Evolutionary conservation across 2,113 vertebrate genomes (phyloP), one percentile per base, ranked within the genome.

Genomic region (Hypocryptadius cinnamomeus): DNA sequence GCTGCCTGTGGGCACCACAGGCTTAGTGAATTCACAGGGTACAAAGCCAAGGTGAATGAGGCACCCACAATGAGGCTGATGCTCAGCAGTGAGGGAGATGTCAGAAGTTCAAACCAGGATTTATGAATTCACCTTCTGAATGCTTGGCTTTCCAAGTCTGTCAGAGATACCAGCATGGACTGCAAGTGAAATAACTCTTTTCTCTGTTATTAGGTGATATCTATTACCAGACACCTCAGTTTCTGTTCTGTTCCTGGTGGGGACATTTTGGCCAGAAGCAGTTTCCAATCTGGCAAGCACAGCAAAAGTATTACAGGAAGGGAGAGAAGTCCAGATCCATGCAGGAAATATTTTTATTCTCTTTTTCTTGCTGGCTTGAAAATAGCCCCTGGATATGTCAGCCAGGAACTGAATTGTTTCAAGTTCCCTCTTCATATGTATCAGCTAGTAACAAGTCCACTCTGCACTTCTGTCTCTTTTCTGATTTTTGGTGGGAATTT

Each of bases 341-440:
- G 53, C 77, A 93, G 91, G 85, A 95, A 92, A 82, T 78, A 84
- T 82, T 95, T 96, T 92, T 91, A 56, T 89, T 92, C 81, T 92
- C 80, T 76, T 87, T 83, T 91, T 70, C 47, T 86, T 2, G 3
- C 31, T 77, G 42, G 25, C 74, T 92, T 92, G 91, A 93, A 87
- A 96, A 94, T 54, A 85, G 54, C 71, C 68, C 33, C 66, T 54
- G 47, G 63, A 9, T 82, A 57, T 40, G 39, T 88, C 60, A 83
- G 76, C 82, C 72, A 89, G 82, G 37, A 96, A 57, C 73, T 37
- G 53, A 92, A 76, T 54, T 89, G 57, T 79, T 76, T 92, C 48
- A 71, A 79, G 72, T 78, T 92, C 44, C 21, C 17, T 88, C 35
- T 79, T 87, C 28, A 3, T 27, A 35, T 57, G 22, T 76, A 70